Conservation (phyloP, 2,888 invertebrate species). For the Podabrus alpinus region DNA sequence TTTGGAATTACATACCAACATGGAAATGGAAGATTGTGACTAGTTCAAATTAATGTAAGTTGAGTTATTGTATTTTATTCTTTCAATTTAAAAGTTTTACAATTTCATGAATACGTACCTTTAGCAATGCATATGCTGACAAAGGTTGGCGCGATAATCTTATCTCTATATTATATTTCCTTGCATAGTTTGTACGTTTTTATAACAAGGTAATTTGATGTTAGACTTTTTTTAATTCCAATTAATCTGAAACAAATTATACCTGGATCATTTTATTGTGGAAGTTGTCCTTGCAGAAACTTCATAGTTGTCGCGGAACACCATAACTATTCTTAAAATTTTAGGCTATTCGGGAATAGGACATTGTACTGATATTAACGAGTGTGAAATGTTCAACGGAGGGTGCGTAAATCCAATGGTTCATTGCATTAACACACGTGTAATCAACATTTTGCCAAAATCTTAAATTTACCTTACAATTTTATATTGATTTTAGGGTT, state of each 20-base stretch:
- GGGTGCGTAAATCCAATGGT: conserved; percentile 84
- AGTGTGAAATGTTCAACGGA: conserved; percentile 82
- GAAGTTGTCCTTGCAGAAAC: conserved; percentile 70
- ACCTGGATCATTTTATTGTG: conserved; percentile 88
- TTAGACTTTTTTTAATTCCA: too few species aligned
- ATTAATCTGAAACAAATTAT: too few species aligned
- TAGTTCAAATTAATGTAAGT: too few species aligned
- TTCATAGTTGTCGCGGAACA: not conserved
- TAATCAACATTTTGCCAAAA: conserved; percentile 46
- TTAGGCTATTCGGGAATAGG: conserved; percentile 86
- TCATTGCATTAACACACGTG: conserved; percentile 82
- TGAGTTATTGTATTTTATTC: too few species aligned
- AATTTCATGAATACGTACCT: too few species aligned
- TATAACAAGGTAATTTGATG: too few species aligned
- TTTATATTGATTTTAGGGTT: conserved; percentile 66
- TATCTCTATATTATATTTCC: too few species aligned
- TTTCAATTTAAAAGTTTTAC: too few species aligned
- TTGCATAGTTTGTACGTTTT: conserved; percentile 84
- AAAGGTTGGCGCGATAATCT: too few species aligned
- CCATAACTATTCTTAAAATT: not conserved
- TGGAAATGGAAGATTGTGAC: too few species aligned
- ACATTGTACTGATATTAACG: conserved; percentile 85
- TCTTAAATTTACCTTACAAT: not conserved
- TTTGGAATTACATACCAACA: too few species aligned
- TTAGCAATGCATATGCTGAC: too few species aligned